Conservation (phyloP, 2,113 vertebrate genomes). For the Pyrgilauda ruficollis region DNA sequence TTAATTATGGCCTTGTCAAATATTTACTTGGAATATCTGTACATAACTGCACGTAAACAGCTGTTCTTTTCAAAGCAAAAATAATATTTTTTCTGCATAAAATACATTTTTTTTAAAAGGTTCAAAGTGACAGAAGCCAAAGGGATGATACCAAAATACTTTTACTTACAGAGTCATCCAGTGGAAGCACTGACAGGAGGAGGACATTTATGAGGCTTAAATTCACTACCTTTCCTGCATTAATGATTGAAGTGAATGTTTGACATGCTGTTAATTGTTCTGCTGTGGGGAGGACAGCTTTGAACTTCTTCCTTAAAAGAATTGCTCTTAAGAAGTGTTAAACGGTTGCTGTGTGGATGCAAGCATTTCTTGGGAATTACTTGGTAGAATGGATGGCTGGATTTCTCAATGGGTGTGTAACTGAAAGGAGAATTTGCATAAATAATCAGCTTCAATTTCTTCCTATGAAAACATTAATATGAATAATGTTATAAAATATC, state of each 20-base stretch:
- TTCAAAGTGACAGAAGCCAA: background rate
- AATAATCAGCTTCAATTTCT: background rate
- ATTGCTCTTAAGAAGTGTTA: background rate
- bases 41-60: rapidly evolving
- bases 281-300: background rate
- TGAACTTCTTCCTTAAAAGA: background rate
- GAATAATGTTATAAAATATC: background rate
- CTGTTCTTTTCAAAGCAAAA: background rate
- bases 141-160: background rate
- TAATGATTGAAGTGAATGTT: background rate
- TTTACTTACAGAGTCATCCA: background rate
- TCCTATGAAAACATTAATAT: background rate
- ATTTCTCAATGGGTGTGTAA: background rate
- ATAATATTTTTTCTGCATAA: background rate
- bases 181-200: background rate
- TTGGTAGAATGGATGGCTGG: background rate
- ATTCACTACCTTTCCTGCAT: background rate
- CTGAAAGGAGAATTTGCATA: background rate
- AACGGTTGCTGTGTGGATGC: background rate
- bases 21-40: background rate
- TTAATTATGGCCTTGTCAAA: background rate
- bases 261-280: background rate
- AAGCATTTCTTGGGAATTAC: background rate
- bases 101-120: rapidly evolving
- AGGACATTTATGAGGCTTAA: background rate